Conservation (phyloP, 2,888 invertebrate genomes). For the Elysia crispata region DNA sequence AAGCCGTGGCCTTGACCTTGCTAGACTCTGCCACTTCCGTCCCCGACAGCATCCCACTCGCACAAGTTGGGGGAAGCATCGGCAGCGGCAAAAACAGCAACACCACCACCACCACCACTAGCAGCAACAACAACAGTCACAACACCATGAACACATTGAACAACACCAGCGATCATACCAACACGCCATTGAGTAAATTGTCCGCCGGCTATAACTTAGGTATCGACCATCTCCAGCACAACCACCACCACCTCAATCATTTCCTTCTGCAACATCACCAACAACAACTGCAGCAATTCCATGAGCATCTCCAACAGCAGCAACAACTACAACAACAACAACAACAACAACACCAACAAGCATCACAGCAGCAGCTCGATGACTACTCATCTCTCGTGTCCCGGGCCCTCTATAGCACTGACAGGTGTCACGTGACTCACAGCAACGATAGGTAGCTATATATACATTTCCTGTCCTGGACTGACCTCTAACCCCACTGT, state of each 20-base stretch:
- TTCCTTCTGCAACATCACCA: constrained; percentile 48
- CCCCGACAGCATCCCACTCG: constrained; percentile 41
- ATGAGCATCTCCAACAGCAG: constrained; percentile 36
- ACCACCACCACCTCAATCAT: constrained; percentile 33
- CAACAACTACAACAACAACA: not conserved
- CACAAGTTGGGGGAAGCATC: constrained; percentile 2
- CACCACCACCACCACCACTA: not conserved
- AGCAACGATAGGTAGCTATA: too few relatives aligned
- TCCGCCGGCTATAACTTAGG: constrained; percentile 12
- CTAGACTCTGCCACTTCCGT: not conserved
- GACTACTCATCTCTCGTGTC: too few relatives aligned
- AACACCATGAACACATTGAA: constrained; percentile 21
- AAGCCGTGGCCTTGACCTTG: not conserved
- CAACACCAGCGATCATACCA: constrained; percentile 47
- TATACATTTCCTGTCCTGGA: too few relatives aligned
- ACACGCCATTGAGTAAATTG: constrained; percentile 39
- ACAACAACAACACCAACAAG: not conserved
- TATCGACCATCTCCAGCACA: constrained; percentile 33
- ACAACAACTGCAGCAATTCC: constrained; percentile 42
- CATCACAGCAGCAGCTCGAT: too few relatives aligned
- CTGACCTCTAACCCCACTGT: too few relatives aligned
- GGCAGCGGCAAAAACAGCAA: constrained; percentile 23
- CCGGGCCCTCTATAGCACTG: too few relatives aligned
- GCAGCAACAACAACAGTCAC: constrained; percentile 33
- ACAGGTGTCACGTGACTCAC: too few relatives aligned